Evolutionary conservation across 2,888 invertebrate genomes (phyloP), one percentile per base, ranked within the genome.

Genomic region (Drosophila pegasa): DNA sequence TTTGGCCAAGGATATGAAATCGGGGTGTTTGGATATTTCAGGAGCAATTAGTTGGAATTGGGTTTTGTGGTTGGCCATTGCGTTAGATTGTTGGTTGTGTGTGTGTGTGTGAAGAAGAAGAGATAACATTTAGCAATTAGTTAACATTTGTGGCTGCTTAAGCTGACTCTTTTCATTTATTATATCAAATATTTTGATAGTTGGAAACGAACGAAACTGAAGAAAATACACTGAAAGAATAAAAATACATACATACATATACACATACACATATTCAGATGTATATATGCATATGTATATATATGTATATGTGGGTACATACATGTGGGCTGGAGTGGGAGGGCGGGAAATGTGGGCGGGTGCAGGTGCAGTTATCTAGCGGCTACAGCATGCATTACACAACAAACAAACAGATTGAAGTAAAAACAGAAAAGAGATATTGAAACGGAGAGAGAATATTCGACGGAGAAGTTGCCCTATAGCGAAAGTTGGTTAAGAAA

Each of bases 1-100:
- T 75, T 58, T 75, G 51, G 60, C 48, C 70, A 76, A 71, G 78
- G 73, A 82, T 83, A 78, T 74, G 75, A 77, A 78, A 78, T 75
- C 60, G 76, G 88, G 89, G 33, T 37, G 43, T 29, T 50, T 35
- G 60, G 79, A 86, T 89, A 88, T 90, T 86, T 82, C 81, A 80
- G 83, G 89, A 87, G 84, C 90, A 90, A 88, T 91, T 90, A 91
- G 90, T 45, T 78, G 82, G 79, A 84, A 89, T 83, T 79, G 84
- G 83, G 84, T 75, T 78, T 80, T 80, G 77, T 65, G 85, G 78
- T 77, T 81, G 74, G 64, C 51, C 80, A 78, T 82, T 80, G 72
- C 52, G 58, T 48, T 48, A 50, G 27, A 52, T 58, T 66, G 55
- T 54, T 59, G 65, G 63, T 50, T 48, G 43, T 60, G 51, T 50